Evolutionary conservation across 2,888 invertebrate species (phyloP), one percentile per base, ranked within the genome.

Genomic region (Anoplius nigerrimus): DNA sequence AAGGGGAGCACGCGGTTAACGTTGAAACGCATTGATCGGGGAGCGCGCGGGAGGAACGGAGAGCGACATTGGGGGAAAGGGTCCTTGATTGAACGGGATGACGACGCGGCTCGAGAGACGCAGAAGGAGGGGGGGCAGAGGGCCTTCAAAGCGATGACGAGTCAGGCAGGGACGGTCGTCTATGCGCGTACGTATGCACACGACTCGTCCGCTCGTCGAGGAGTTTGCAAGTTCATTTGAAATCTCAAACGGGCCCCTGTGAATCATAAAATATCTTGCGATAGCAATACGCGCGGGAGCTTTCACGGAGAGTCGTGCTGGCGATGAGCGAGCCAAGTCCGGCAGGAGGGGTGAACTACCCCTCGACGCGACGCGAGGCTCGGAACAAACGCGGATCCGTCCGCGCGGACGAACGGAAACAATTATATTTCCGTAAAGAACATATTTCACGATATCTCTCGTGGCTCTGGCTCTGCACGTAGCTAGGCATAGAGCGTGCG

Each of bases 21-120:
- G 18, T 15, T 48, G 48, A 48, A 48, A 48, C 48, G 48, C 48
- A 48, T 48, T 48, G 48, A 48, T 54, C 51, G 67, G 65, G 61
- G 51, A 43, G n/a, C 53, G 52, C 51, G 46, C 18, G 34, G 20
- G 52, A 58, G 57, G 57, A 61, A 51, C 13, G 34, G 57, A 54
- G 53, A 53, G 54, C 34, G 34, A 6, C 34, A 11, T 34, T 6
- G 8, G 4, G n/a, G 34, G 55, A 69, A 56, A 60, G 24, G 24
- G 43, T 48, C 46, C 22, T 57, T 53, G 42, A 34, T 34, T 34
- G 34, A 34, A 34, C 34, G 34, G 34, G 34, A 34, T 34, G 34
- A 34, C 34, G 34, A 27, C 27, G 27, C 27, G 6, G 27, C 6
- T 6, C 4, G 6, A 34, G 34, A 48, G 48, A 48, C n/a, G n/a